Conservation (phyloP, 2,797 vertebrate genomes). For the Sebastes dallii region DNA sequence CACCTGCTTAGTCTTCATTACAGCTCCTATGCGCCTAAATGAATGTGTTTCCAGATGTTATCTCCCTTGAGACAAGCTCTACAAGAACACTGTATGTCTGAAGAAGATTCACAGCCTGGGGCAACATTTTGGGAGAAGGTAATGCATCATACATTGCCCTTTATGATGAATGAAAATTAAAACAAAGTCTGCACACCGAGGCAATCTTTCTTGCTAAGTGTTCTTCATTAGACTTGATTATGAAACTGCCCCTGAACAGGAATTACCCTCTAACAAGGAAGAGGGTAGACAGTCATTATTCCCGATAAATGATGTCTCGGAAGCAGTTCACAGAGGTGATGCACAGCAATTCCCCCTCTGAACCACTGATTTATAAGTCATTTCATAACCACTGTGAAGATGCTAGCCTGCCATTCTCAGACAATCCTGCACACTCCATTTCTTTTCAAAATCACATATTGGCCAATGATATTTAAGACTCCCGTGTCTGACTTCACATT, state of each 20-base stretch:
- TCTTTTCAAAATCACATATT: not conserved
- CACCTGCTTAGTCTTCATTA: not conserved
- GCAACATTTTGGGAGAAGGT: not conserved
- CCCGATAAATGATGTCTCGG: slow-evolving; percentile 1
- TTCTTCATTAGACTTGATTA: slow-evolving; percentile 50
- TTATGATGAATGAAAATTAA: slow-evolving; percentile 19
- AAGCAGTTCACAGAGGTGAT: slow-evolving; percentile 10
- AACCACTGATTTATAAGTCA: slow-evolving; percentile 3
- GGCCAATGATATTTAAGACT: not conserved
- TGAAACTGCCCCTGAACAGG: slow-evolving; percentile 19
- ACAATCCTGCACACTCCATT: slow-evolving; percentile 10
- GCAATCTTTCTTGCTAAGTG: slow-evolving; percentile 22
- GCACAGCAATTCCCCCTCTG: not conserved
- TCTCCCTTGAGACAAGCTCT: not conserved
- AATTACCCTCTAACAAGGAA: slow-evolving; percentile 31
- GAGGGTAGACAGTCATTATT: slow-evolving; percentile 15
- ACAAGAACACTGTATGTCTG: not conserved
- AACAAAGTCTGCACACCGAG: not conserved
- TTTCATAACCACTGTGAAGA: slow-evolving; percentile 2
- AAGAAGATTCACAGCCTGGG: not conserved
- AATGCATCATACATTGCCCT: not conserved
- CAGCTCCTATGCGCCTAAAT: not conserved
- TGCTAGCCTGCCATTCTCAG: not conserved
- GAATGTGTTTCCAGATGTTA: not conserved
- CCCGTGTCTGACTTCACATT: not conserved